A percentile compares a stretch with the other conserved stretches of the same genome.
Evolutionary conservation across 1,140 invertebrate species (phyloP).

Genomic region (Drosophila parvula): DNA sequence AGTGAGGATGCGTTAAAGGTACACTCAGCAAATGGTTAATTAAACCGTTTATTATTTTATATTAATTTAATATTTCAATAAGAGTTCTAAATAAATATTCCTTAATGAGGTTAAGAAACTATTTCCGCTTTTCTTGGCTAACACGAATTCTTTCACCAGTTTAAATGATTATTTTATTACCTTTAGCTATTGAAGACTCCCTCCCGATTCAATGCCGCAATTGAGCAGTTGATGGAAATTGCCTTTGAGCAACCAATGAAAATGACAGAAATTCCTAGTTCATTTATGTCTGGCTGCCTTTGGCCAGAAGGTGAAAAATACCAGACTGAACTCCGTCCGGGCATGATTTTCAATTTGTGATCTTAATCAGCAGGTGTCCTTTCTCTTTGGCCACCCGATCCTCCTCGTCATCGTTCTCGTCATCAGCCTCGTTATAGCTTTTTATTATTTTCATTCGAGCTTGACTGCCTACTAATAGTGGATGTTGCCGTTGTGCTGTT

Average conservation of each 20-base stretch:
- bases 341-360: conserved; percentile 83
- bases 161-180: neutral
- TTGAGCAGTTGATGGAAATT: conserved; percentile 34
- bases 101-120: neutral
- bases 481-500: conserved; percentile 48
- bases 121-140: neutral
- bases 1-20: too few relatives aligned
- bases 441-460: conserved; percentile 77
- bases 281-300: conserved; percentile 3
- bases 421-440: conserved; percentile 63
- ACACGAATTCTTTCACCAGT: neutral
- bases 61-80: neutral
- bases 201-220: neutral
- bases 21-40: too few relatives aligned
- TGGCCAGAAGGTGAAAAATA: neutral
- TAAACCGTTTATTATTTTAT: neutral
- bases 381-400: conserved; percentile 9
- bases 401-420: conserved; percentile 50
- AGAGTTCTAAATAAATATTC: conserved; percentile 1
- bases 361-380: conserved; percentile 83
- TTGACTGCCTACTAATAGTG: conserved; percentile 72
- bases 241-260: conserved; percentile 38
- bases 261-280: conserved; percentile 43
- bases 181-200: too few relatives aligned
- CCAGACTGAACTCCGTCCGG: conserved; percentile 3